Percentiles rank a stretch among this genome's conserved stretches.
Evolutionary conservation across 2,797 vertebrate species (phyloP).

Genomic region (Notamacropus eugenii): DNA sequence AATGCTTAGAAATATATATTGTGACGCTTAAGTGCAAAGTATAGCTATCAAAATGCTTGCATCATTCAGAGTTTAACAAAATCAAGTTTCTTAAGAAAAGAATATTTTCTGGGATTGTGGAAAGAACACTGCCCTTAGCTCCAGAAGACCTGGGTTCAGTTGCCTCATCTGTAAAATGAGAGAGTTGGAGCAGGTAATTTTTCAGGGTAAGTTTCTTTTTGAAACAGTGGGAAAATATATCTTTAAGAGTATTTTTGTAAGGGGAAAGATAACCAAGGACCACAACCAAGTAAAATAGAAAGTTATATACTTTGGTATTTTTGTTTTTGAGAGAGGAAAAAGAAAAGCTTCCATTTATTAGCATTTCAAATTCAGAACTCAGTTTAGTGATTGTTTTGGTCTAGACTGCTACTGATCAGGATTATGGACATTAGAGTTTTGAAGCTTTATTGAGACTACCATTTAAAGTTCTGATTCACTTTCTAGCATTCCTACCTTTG

Average conservation of each 20-base stretch:
- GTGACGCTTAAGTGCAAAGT: neutral
- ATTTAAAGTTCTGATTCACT: neutral
- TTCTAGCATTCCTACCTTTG: neutral
- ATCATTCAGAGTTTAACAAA: neutral
- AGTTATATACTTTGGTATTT: neutral
- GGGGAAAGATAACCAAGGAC: neutral
- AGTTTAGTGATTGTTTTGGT: neutral
- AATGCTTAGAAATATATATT: neutral
- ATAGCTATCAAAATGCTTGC: neutral
- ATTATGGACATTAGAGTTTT: neutral
- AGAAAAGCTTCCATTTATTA: neutral
- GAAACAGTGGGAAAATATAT: neutral
- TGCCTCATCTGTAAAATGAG: neutral
- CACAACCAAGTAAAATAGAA: neutral
- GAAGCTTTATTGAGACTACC: neutral
- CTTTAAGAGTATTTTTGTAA: neutral
- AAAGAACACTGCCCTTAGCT: neutral
- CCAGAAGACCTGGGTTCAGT: neutral
- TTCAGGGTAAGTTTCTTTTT: neutral
- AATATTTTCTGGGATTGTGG: neutral
- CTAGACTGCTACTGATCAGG: neutral
- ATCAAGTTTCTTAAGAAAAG: neutral
- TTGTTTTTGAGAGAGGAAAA: neutral
- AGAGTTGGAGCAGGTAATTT: neutral
- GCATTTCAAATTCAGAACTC: neutral